Evolutionary conservation across 30 jellyfish, hydroid and myxozoan genomes (phyloP).

Genomic region (Pseudorhiza aurosa): DNA sequence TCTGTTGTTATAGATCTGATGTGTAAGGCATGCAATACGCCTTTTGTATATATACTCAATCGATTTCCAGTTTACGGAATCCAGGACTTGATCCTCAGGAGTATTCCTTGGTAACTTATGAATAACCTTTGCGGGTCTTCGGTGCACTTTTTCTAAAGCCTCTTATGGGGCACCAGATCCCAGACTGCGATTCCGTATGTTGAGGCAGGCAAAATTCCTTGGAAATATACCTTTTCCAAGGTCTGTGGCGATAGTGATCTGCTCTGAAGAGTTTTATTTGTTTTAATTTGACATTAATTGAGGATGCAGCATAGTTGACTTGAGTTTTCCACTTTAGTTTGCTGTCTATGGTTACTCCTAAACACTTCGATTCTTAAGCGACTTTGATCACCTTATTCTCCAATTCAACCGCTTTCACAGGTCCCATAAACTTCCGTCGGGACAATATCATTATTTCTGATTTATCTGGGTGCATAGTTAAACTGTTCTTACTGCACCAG

Average conservation of each 20-base stretch:
- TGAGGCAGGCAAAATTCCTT: constrained; percentile 29
- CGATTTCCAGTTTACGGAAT: constrained; percentile 41
- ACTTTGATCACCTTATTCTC: constrained; percentile 19
- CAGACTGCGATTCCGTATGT: constrained; percentile 24
- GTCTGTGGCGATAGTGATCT: constrained; percentile 29
- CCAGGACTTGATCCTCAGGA: constrained; percentile 46
- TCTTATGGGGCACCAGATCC: constrained; percentile 43
- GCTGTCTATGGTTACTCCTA: constrained; percentile 28
- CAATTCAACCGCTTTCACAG: constrained; percentile 22
- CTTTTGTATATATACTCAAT: constrained; percentile 34
- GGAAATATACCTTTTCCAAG: constrained; percentile 14
- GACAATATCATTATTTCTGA: constrained; percentile 43
- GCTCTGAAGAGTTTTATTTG: constrained; percentile 29
- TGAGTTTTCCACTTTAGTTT: constrained; percentile 58
- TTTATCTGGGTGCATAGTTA: constrained; percentile 45
- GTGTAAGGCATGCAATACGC: constrained; percentile 54
- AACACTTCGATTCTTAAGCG: constrained; percentile 24
- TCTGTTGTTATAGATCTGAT: constrained; percentile 29
- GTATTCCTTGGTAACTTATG: constrained; percentile 44
- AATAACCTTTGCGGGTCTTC: constrained; percentile 36
- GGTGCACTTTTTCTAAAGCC: constrained; percentile 29
- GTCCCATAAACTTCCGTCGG: constrained; percentile 17
- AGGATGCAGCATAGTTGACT: constrained; percentile 41
- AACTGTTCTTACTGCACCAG: constrained; percentile 48
- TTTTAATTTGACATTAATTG: constrained; percentile 11